Evolutionary conservation across 2,797 vertebrate genomes (phyloP).

Genomic region (Lacerta viridis): DNA sequence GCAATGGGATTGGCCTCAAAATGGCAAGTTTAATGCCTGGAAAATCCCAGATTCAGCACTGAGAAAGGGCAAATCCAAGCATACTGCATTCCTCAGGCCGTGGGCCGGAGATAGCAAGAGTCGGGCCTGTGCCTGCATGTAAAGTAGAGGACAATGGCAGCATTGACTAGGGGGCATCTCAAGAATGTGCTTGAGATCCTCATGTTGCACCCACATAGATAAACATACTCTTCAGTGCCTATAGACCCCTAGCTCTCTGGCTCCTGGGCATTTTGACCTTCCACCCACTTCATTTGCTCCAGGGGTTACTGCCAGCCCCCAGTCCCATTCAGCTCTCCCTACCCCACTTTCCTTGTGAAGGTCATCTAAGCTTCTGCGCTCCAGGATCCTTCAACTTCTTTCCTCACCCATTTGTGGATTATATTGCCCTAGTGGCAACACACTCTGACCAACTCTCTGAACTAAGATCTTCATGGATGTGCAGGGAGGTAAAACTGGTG

Average conservation of each 20-base stretch:
- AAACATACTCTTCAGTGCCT: conserved; percentile 3
- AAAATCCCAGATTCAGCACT: conserved; percentile 33
- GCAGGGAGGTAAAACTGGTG: not conserved
- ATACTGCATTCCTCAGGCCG: conserved; percentile 28
- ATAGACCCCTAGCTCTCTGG: not conserved
- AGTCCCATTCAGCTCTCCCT: not conserved
- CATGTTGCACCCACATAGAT: conserved; percentile 33
- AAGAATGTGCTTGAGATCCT: conserved; percentile 43
- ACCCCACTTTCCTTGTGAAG: not conserved
- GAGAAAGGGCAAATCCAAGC: conserved; percentile 37
- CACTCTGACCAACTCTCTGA: not conserved
- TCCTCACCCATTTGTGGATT: not conserved
- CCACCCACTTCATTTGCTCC: conserved; percentile 13
- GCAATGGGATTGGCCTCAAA: not conserved
- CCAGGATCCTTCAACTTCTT: not conserved
- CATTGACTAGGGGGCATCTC: conserved; percentile 38
- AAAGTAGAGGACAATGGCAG: conserved; percentile 33
- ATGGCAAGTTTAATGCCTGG: not conserved
- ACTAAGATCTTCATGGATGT: not conserved
- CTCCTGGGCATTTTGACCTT: not conserved
- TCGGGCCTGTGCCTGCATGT: conserved; percentile 23
- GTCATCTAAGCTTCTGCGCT: not conserved
- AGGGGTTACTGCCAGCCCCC: not conserved
- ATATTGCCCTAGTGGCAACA: not conserved
- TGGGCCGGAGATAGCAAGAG: conserved; percentile 22